phyloP scores from a whole-genome alignment of 1,140 invertebrate species.

The Drosophila subobscura region DNA sequence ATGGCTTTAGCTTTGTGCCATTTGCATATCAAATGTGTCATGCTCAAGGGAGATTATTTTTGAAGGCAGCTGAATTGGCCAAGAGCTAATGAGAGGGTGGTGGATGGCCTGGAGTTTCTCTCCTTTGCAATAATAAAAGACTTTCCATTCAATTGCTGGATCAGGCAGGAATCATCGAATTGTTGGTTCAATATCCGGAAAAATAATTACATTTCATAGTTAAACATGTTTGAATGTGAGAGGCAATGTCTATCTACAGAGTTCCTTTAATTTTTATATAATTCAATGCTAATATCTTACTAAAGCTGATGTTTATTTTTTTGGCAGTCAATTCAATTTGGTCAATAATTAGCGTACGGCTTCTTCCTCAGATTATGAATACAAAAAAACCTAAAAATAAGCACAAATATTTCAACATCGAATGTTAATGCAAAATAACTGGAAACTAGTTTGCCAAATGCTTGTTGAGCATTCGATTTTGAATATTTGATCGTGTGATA shows the following conservation, averaged over 20 bases:
- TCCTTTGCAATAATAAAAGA: too few relatives aligned
- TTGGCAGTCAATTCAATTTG: neutral
- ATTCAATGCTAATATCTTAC: too few relatives aligned
- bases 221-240: too few relatives aligned
- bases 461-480: conserved; percentile 54
- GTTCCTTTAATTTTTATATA: too few relatives aligned
- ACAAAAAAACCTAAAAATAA: conserved; percentile 11
- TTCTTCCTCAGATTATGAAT: conserved; percentile 20
- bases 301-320: too few relatives aligned
- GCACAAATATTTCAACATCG: conserved; percentile 36
- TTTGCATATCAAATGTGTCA: conserved; percentile 70
- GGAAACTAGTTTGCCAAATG: conserved; percentile 51
- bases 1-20: conserved; percentile 46
- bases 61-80: conserved; percentile 15
- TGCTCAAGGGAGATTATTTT: conserved; percentile 48
- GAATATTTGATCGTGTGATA: conserved; percentile 57
- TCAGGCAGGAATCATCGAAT: too few relatives aligned
- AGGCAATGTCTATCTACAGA: too few relatives aligned
- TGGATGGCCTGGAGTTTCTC: conserved; percentile 3
- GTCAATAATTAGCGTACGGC: conserved; percentile 3
- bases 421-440: conserved; percentile 43
- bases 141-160: too few relatives aligned
- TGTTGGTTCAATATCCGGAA: too few relatives aligned
- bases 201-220: too few relatives aligned
- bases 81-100: conserved; percentile 8